These are phyloP conservation scores for Peromyscus leucopus DNA, from an alignment of 2,113 vertebrate genomes.

Conservation along the genomic window DNA sequence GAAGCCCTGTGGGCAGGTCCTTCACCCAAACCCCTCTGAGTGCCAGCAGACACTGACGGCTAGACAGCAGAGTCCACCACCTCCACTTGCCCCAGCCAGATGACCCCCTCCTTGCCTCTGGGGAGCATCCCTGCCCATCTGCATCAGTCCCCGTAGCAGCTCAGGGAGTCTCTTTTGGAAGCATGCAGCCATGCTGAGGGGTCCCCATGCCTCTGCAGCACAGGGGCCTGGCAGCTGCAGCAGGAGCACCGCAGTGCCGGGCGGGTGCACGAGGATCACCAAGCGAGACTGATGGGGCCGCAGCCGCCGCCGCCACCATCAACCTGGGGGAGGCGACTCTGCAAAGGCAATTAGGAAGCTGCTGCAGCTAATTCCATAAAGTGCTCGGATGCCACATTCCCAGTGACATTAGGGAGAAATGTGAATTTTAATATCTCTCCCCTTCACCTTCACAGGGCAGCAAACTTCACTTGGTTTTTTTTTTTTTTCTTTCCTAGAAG, in stretches of 20 bases:
- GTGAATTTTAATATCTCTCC: constrained; percentile 65
- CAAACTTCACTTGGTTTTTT: neutral
- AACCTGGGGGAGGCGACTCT: constrained; percentile 75
- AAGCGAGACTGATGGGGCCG: constrained; percentile 82
- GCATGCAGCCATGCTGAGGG: neutral
- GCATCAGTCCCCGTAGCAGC: neutral
- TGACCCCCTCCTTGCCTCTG: neutral
- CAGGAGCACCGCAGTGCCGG: constrained; percentile 58
- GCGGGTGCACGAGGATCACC: constrained; percentile 76
- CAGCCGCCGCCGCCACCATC: constrained; percentile 64
- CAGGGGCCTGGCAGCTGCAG: constrained; percentile 38
- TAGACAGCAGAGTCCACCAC: constrained; percentile 2
- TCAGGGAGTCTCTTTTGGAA: neutral
- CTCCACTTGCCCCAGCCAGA: neutral
- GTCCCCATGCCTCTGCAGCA: neutral
- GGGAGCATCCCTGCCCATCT: neutral
- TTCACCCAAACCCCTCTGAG: neutral
- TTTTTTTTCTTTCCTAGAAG: neutral
- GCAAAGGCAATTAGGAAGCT: constrained; percentile 79
- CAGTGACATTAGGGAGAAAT: constrained; percentile 59
- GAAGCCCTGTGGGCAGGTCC: neutral
- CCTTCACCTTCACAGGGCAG: constrained; percentile 38
- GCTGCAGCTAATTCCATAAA: constrained; percentile 76
- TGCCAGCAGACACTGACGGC: constrained; percentile 45
- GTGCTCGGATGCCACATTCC: neutral